Base-by-base conservation (phyloP, 2,797 vertebrate genomes). In the Delichon dasypus region DNA sequence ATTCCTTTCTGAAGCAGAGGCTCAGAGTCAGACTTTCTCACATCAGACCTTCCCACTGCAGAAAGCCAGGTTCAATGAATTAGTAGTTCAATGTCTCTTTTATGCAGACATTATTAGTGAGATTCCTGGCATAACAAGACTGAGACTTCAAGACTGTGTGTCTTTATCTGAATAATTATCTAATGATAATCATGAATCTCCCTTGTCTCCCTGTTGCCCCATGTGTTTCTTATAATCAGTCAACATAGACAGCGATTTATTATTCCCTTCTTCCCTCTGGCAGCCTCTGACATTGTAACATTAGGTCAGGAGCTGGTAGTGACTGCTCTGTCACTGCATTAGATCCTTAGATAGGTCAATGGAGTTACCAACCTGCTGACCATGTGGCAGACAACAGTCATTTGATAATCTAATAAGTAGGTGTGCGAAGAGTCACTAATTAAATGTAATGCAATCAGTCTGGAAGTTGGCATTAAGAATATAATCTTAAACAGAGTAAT, bases 101-200 rank as follows among this genome's bases (percentile, higher is more conserved):
- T 32, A 71, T 78, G 30, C 40, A 68, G 48, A 18, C 5, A 16
- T 64, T 85, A 42, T 74, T 75, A 53, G 17, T 45, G 38, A 84
- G 51, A 45, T 62, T 86, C 50, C 26, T 84, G 60, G 10, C 40
- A 45, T 53, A 88, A 76, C 12, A 76, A 58, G 73, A 84, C 72
- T 92, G 88, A 94, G 85, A 78, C 58, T 62, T 92, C 47, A 68
- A 77, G 44, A 68, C 22, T 76, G 47, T 4, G 5, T 54, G 21
- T 48, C 73, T 25, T 72, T 92, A 78, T 88, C 82, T 58, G 75
- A 86, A 54, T 84, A 95, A 92, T 86, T 89, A 91, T 47, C 34
- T 89, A 29, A 77, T 50, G 18, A 57, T 91, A 74, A 74, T 89
- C 14, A 51, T 22, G 20, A 72, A 36, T 86, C 18, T 92, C 58